Evolutionary conservation across 2,113 vertebrate species (phyloP), one percentile per base, ranked within the genome.

Genomic region (Neoarius graeffei): DNA sequence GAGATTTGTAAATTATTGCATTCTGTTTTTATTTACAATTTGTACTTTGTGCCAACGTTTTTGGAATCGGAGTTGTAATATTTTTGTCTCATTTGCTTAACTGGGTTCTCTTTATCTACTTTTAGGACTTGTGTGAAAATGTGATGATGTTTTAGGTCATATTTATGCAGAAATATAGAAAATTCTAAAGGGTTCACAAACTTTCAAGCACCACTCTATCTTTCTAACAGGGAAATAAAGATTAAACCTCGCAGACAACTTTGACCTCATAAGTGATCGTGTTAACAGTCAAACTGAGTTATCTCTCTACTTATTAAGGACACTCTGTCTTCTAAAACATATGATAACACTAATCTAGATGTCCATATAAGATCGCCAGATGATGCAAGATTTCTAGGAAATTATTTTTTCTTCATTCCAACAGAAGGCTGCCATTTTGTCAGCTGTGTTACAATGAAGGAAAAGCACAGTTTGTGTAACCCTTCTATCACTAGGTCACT

Each of bases 191-290:
- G 42, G 42, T 42, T 42, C 52, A 54, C 52, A 54, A 7, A 54
- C 52, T 9, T 11, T 9, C 10, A 54, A 7, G 10, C 52, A 54
- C 52, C 7, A 7, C 7, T 11, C 1, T 48, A 35, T n/a, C 69
- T 59, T 27, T 85, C 66, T 6, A 30, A 73, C 69, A n/a, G 71
- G 48, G 35, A 52, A 50, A 59, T 76, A 89, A 87, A 85, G 80
- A 87, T 87, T 87, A 89, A 87, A 85, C 86, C 50, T 81, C 25
- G 7, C 30, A n/a, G 20, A 35, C 20, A 81, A 81, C 57, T 30
- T 66, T 74, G 83, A 82, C 85, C 64, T 84, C 62, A 62, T 50
- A 71, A 85, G 73, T 23, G n/a, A 25, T 59, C 9, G 48, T n/a
- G 69, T 87, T 89, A 85, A 84, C 85, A 84, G 60, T 60, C 57